Conservation (phyloP, 1,140 invertebrate species). For the Cardiocondyla obscurior region DNA sequence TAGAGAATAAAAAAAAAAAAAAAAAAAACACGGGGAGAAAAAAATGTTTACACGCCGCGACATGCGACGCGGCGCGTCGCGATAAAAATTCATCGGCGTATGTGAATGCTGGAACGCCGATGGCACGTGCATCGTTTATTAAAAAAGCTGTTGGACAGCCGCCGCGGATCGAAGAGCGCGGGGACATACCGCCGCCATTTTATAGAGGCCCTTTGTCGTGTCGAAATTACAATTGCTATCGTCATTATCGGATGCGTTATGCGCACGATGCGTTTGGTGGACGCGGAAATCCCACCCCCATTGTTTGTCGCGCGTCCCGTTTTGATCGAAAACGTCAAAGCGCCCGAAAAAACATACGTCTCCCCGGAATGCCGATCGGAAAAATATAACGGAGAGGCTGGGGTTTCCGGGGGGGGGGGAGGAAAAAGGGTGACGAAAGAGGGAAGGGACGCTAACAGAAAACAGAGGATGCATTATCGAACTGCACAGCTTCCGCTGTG, state of each 20-base stretch:
- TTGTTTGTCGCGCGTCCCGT: conserved; percentile 57
- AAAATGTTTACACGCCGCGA: conserved; percentile 40
- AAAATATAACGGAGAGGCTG: conserved; percentile 33
- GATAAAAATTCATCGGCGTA: conserved; percentile 53
- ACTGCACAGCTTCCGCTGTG: not conserved
- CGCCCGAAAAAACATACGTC: conserved; percentile 47
- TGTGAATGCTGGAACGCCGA: conserved; percentile 61
- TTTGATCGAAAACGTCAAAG: conserved; percentile 58
- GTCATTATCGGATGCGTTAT: conserved; percentile 81
- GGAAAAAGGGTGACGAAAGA: not conserved
- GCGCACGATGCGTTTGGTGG: conserved; percentile 81
- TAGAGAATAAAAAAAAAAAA: too few relatives aligned
- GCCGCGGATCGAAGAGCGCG: conserved; percentile 61
- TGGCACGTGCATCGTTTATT: conserved; percentile 60
- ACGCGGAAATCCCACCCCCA: conserved; percentile 51
- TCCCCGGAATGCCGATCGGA: conserved; percentile 29
- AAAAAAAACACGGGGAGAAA: too few relatives aligned
- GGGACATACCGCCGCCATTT: conserved; percentile 76
- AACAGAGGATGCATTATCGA: not conserved
- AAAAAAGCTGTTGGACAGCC: conserved; percentile 67
- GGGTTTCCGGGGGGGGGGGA: not conserved
- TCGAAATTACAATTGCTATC: conserved; percentile 82
- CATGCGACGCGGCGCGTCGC: conserved; percentile 49
- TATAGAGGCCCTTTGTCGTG: conserved; percentile 76
- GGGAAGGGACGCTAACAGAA: too few relatives aligned